These are phyloP conservation scores for Heteropelma amictum DNA, from an alignment of 2,888 invertebrate genomes.

Conservation along the genomic window DNA sequence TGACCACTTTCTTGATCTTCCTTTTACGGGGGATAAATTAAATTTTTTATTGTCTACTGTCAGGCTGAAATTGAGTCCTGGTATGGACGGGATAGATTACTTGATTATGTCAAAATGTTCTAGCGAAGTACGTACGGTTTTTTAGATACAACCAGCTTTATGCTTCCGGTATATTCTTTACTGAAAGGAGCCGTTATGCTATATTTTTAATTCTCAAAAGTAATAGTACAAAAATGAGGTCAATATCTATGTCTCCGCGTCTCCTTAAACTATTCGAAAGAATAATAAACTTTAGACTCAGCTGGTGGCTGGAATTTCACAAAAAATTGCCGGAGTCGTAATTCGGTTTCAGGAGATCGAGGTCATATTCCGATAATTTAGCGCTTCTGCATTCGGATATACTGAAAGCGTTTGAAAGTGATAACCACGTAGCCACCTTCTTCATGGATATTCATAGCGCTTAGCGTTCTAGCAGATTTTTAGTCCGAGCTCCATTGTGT, in stretches of 20 bases:
- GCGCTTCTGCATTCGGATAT: not conserved
- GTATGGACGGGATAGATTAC: slow-evolving; percentile 32
- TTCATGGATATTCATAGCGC: slow-evolving; percentile 12
- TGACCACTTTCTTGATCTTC: slow-evolving; percentile 4
- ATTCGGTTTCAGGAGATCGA: not conserved
- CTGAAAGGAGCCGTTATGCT: slow-evolving; percentile 8
- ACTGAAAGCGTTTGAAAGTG: not conserved
- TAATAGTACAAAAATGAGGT: slow-evolving; percentile 5
- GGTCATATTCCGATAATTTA: not conserved
- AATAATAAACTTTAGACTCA: slow-evolving; percentile 27
- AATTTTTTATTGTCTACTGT: not conserved
- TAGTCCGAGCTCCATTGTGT: not conserved
- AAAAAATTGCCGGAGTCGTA: not conserved
- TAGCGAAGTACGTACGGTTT: not conserved
- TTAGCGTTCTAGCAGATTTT: not conserved
- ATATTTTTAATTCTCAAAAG: slow-evolving; percentile 33
- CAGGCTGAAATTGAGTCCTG: slow-evolving; percentile 22
- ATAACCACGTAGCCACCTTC: not conserved
- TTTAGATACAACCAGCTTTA: slow-evolving; percentile 22
- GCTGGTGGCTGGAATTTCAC: slow-evolving; percentile 28
- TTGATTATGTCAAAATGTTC: slow-evolving; percentile 3
- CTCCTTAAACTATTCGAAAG: slow-evolving; percentile 14
- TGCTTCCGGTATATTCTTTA: not conserved
- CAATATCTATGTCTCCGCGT: slow-evolving; percentile 38
- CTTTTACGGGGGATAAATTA: slow-evolving; percentile 3